Percentiles rank a stretch among this genome's conserved stretches.
These are phyloP conservation scores for Stenurella melanura DNA, from an alignment of 2,888 invertebrate genomes.

Conservation along the genomic window DNA sequence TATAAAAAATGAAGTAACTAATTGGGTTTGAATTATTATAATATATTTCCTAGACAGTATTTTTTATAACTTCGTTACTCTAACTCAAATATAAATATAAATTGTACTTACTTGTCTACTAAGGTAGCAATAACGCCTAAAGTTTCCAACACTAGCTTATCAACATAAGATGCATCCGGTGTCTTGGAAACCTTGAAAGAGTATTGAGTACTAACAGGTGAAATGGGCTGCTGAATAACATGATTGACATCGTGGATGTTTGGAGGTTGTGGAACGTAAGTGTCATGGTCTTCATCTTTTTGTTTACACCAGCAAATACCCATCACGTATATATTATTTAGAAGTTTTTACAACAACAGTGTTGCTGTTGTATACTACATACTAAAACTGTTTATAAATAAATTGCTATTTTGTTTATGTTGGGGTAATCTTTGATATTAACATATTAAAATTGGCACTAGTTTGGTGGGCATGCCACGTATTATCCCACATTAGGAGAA, in stretches of 20 bases:
- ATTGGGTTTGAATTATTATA: too few species aligned
- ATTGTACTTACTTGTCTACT: slow-evolving; percentile 85
- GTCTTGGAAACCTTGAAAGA: slow-evolving; percentile 60
- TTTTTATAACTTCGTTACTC: too few species aligned
- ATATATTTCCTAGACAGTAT: too few species aligned
- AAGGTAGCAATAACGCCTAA: slow-evolving; percentile 86
- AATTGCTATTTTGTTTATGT: slow-evolving; percentile 62
- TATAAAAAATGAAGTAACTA: too few species aligned
- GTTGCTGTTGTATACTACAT: slow-evolving; percentile 59
- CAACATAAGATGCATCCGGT: slow-evolving; percentile 76
- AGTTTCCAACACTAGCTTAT: slow-evolving; percentile 87
- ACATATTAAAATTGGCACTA: slow-evolving; percentile 62
- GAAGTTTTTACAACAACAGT: slow-evolving; percentile 42
- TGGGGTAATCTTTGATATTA: slow-evolving; percentile 67
- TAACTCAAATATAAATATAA: background rate
- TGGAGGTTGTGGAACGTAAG: slow-evolving; percentile 70
- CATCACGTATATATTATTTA: slow-evolving; percentile 74
- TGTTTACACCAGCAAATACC: slow-evolving; percentile 87
- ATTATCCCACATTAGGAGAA: slow-evolving; percentile 52
- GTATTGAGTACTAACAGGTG: slow-evolving; percentile 63
- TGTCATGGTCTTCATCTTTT: slow-evolving; percentile 76
- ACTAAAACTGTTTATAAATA: slow-evolving; percentile 51
- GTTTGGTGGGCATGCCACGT: slow-evolving; percentile 49
- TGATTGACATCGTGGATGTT: slow-evolving; percentile 51
- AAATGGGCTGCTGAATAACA: slow-evolving; percentile 60